Evolutionary conservation across 2,888 invertebrate species (phyloP).

Genomic region (Eupithecia abbreviata): DNA sequence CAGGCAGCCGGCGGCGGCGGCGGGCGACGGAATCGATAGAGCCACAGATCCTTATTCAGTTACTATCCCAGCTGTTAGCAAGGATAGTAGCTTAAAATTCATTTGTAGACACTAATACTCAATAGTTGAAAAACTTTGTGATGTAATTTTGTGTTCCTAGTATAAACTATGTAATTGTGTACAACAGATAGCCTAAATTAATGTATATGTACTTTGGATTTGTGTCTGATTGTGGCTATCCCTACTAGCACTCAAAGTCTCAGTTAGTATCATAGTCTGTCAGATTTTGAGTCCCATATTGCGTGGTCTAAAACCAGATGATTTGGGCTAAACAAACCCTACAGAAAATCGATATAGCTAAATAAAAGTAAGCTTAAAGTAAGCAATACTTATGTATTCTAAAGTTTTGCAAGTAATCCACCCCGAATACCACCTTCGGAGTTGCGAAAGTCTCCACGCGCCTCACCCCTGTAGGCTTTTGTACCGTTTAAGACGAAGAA

Average conservation of each 20-base stretch:
- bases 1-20: neutral
- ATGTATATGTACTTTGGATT: neutral
- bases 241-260: neutral
- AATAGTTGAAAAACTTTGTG: neutral
- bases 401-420: constrained; percentile 26
- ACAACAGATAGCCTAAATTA: neutral
- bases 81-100: neutral
- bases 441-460: constrained; percentile 14
- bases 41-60: constrained; percentile 7
- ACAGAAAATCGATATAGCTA: neutral
- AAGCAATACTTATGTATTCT: neutral
- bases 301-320: neutral
- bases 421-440: constrained; percentile 16
- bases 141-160: too few relatives aligned
- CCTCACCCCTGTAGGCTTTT: constrained; percentile 29
- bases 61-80: constrained; percentile 17
- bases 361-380: neutral
- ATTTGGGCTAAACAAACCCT: neutral
- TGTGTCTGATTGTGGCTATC: neutral
- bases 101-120: neutral
- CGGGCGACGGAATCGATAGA: constrained; percentile 17
- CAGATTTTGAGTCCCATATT: neutral
- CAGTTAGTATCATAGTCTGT: neutral
- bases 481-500: constrained; percentile 23
- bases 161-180: neutral